Evolutionary conservation across 2,113 vertebrate species (phyloP).

Genomic region (Dicentrarchus labrax): DNA sequence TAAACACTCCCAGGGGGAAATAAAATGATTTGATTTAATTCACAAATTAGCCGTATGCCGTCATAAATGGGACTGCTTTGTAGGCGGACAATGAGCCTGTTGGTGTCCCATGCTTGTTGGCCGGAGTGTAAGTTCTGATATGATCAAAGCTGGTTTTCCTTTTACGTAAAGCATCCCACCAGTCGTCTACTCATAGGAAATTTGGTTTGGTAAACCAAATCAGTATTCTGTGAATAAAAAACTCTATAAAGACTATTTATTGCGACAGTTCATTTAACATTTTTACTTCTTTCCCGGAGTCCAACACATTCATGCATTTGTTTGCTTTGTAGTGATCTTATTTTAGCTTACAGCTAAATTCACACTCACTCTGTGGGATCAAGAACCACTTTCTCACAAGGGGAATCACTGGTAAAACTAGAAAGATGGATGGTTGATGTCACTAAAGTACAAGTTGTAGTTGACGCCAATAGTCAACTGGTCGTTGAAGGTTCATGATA

Average conservation of each 20-base stretch:
- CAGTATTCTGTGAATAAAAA: neutral
- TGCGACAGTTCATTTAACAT: neutral
- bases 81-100: constrained; percentile 42
- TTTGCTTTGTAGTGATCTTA: neutral
- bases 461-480: too few relatives aligned
- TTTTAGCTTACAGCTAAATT: neutral
- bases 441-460: neutral
- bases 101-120: neutral
- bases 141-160: constrained; percentile 38
- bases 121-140: constrained; percentile 22
- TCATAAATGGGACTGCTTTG: constrained; percentile 26
- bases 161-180: constrained; percentile 4
- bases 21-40: constrained; percentile 40
- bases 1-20: constrained; percentile 29
- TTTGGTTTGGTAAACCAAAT: neutral
- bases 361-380: neutral
- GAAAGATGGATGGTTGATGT: neutral
- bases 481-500: too few relatives aligned
- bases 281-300: neutral
- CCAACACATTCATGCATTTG: neutral
- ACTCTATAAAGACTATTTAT: neutral
- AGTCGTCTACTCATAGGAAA: neutral
- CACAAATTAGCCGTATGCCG: constrained; percentile 25
- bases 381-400: neutral
- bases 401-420: neutral